These are phyloP conservation scores for Nebria brevicollis DNA, from an alignment of 2,888 invertebrate species.

Conservation along the genomic window DNA sequence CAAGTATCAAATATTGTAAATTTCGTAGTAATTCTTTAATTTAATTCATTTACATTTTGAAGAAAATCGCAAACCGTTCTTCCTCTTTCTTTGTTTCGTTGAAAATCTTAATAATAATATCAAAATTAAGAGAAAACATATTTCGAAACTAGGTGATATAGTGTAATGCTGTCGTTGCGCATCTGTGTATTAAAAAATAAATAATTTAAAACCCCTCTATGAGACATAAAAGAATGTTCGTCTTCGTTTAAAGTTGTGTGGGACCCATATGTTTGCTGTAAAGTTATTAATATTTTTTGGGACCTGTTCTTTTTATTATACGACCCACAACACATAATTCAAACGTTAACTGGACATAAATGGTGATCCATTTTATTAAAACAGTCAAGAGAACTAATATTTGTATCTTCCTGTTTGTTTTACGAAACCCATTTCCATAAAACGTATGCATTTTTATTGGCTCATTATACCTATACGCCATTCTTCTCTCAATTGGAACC, in stretches of 20 bases:
- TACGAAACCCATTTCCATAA: conserved; percentile 45
- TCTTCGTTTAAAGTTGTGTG: not conserved
- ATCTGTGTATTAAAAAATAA: too few species aligned
- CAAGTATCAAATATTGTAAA: not conserved
- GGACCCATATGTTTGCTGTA: conserved; percentile 36
- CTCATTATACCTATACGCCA: conserved; percentile 52
- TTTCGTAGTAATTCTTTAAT: not conserved
- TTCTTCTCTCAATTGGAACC: not conserved
- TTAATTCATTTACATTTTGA: too few species aligned
- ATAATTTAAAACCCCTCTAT: too few species aligned
- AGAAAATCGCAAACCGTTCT: too few species aligned
- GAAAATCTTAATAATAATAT: too few species aligned
- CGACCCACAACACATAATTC: conserved; percentile 52
- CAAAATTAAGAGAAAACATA: too few species aligned
- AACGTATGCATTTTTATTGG: conserved; percentile 58
- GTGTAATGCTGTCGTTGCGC: too few species aligned
- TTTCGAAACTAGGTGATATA: too few species aligned
- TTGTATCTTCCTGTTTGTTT: conserved; percentile 58
- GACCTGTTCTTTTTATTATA: conserved; percentile 23
- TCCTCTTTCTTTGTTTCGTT: too few species aligned
- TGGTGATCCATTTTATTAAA: conserved; percentile 55
- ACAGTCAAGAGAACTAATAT: conserved; percentile 55
- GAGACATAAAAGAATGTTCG: not conserved
- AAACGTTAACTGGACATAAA: conserved; percentile 53
- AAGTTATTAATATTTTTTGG: conserved; percentile 44